These are phyloP conservation scores for Drosophila subsilvestris DNA, from an alignment of 2,888 invertebrate genomes.

Conservation along the genomic window DNA sequence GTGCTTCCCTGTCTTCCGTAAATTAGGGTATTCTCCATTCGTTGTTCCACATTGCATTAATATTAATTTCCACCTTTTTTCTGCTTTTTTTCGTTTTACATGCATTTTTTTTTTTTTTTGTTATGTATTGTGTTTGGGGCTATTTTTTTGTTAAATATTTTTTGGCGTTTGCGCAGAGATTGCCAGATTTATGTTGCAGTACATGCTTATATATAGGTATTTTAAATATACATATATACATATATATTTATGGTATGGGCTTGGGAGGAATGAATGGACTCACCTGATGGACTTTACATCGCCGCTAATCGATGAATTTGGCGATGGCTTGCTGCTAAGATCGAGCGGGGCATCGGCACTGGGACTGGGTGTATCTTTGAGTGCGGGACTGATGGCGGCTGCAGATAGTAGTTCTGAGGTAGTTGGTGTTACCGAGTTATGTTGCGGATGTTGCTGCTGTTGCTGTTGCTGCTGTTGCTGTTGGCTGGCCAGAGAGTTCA, in stretches of 20 bases:
- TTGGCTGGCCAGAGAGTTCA: slow-evolving; percentile 70
- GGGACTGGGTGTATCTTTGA: slow-evolving; percentile 85
- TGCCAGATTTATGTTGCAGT: slow-evolving; percentile 35
- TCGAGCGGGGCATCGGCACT: slow-evolving; percentile 88
- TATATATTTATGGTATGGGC: not conserved
- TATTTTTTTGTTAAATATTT: slow-evolving; percentile 43
- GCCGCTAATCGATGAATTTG: slow-evolving; percentile 84
- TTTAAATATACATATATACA: slow-evolving; percentile 1
- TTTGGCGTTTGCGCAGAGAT: slow-evolving; percentile 70
- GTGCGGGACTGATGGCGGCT: slow-evolving; percentile 83
- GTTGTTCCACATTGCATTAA: not conserved
- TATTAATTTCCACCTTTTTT: slow-evolving; percentile 38
- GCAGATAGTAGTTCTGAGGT: slow-evolving; percentile 83
- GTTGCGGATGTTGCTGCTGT: slow-evolving; percentile 60
- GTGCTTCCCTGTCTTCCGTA: rapidly evolving
- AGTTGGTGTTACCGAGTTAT: slow-evolving; percentile 83
- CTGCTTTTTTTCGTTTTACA: slow-evolving; percentile 28
- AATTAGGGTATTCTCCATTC: slow-evolving; percentile 11
- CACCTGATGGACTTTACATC: slow-evolving; percentile 88
- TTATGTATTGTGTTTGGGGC: slow-evolving; percentile 37
- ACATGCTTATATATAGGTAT: slow-evolving; percentile 30
- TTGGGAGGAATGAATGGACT: slow-evolving; percentile 43
- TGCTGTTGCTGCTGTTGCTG: slow-evolving; percentile 57
- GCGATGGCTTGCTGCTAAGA: slow-evolving; percentile 91
- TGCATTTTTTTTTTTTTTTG: slow-evolving; percentile 32